phyloP scores from a whole-genome alignment of 2,797 vertebrate genomes.

The Rhinophrynus dorsalis region DNA sequence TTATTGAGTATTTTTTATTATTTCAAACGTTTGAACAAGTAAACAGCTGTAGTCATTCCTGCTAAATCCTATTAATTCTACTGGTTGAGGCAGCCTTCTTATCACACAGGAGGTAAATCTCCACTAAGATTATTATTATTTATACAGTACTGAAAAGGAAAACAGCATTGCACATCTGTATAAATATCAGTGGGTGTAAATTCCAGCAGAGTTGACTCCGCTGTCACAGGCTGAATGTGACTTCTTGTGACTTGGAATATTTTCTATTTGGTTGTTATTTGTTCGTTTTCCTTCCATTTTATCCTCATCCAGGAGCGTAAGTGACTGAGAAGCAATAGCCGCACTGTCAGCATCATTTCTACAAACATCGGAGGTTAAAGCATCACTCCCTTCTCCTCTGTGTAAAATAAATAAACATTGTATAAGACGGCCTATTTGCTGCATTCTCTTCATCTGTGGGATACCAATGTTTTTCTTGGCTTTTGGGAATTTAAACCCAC shows the following conservation, averaged over 20 bases:
- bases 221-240: conserved; percentile 21
- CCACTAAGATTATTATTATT: conserved; percentile 16
- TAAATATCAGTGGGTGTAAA: conserved; percentile 25
- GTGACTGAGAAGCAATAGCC: conserved; percentile 28
- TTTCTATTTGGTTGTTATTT: conserved; percentile 3
- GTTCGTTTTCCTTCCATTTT: conserved; percentile 2
- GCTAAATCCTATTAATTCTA: background rate
- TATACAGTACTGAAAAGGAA: conserved; percentile 22
- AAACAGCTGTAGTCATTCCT: background rate
- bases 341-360: conserved; percentile 26
- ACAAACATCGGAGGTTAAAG: conserved; percentile 32
- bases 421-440: conserved; percentile 19
- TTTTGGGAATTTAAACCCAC: background rate
- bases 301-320: conserved; percentile 10
- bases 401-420: conserved; percentile 31
- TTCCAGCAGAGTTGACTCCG: conserved; percentile 10
- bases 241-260: conserved; percentile 26
- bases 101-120: background rate
- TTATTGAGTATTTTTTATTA: no score
- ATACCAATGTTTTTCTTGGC: conserved; percentile 40
- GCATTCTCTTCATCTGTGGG: conserved; percentile 14
- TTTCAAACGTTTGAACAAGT: background rate
- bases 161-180: conserved; percentile 27
- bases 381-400: conserved; percentile 18
- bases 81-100: background rate